Evolutionary conservation across 2,888 invertebrate species (phyloP).

Genomic region (Chrysotoxum bicinctum): DNA sequence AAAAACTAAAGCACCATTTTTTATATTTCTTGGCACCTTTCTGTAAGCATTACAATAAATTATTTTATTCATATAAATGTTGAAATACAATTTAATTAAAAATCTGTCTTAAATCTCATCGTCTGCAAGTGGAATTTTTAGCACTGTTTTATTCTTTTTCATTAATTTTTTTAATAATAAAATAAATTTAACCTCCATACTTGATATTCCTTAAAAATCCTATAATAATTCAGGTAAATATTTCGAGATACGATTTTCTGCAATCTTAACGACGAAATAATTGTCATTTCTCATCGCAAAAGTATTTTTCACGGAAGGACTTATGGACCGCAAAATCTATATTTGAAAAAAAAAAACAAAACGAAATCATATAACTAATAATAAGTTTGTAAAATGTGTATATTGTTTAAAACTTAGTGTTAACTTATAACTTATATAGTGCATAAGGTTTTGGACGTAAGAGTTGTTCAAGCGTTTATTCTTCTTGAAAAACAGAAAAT

Average conservation of each 20-base stretch:
- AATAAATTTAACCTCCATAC: neutral
- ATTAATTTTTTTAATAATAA: neutral
- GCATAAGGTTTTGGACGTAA: neutral
- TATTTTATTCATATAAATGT: neutral
- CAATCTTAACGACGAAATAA: constrained; percentile 80
- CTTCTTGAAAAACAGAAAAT: neutral
- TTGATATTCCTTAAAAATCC: constrained; percentile 20
- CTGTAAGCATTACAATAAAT: neutral
- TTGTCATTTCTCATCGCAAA: constrained; percentile 76
- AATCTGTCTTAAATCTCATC: constrained; percentile 22
- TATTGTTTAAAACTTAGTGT: constrained; percentile 28
- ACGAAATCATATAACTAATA: constrained; percentile 70
- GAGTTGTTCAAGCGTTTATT: neutral
- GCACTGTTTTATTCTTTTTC: neutral
- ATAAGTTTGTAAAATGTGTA: constrained; percentile 22
- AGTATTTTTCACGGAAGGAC: constrained; percentile 76
- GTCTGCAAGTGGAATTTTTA: constrained; percentile 24
- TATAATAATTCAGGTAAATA: constrained; percentile 60
- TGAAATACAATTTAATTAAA: neutral
- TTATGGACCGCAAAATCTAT: constrained; percentile 60
- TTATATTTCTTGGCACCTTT: constrained; percentile 17
- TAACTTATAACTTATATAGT: constrained; percentile 5
- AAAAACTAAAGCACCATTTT: neutral
- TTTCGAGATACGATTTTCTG: constrained; percentile 81
- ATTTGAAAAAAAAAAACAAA: constrained; percentile 21